These are phyloP conservation scores for Heteractis magnifica DNA, from an alignment of 92 coral and sea anemone genomes.

Conservation along the genomic window DNA sequence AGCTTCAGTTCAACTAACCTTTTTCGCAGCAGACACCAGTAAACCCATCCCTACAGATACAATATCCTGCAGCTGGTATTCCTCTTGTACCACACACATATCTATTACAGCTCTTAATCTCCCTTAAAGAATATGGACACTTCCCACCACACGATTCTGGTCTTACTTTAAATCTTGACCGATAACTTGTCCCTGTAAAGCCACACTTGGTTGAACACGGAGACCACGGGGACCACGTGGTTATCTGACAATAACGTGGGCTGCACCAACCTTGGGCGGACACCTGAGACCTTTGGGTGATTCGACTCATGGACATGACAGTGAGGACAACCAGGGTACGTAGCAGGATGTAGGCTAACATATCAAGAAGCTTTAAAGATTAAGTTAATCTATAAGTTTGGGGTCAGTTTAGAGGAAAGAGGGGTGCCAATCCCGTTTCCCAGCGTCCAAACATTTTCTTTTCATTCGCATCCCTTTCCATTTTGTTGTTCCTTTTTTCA, in stretches of 20 bases:
- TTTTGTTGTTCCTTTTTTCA: no score
- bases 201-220: neutral
- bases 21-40: neutral
- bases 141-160: neutral
- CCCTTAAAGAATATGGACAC: neutral
- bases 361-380: no score
- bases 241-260: neutral
- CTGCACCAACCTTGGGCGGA: neutral
- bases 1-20: neutral
- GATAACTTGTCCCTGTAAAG: neutral
- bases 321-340: neutral
- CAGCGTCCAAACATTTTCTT: no score
- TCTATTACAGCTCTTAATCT: neutral
- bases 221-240: neutral
- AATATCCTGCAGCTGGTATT: neutral
- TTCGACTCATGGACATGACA: neutral
- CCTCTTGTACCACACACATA: neutral
- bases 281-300: neutral
- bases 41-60: neutral
- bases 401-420: no score
- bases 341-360: no score
- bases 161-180: neutral
- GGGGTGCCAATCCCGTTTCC: no score
- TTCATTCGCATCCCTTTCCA: no score
- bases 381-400: no score